phyloP scores from a whole-genome alignment of 2,888 invertebrate genomes.

The Willowsia nigromaculata region DNA sequence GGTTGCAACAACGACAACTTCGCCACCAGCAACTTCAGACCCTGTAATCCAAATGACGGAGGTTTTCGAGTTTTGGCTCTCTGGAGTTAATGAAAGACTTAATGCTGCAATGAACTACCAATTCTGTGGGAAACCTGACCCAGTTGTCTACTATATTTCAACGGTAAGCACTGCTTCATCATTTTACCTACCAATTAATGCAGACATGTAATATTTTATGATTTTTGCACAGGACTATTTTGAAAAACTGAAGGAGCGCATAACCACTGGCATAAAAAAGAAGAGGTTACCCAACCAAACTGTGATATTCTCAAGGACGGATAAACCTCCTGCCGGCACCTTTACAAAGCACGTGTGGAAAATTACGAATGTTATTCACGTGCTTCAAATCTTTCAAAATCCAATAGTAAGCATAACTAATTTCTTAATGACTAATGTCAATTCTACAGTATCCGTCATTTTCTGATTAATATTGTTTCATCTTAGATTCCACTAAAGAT shows the following conservation, averaged over 20 bases:
- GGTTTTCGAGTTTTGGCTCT: conserved; percentile 86
- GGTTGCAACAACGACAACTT: background rate
- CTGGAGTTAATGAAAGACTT: conserved; percentile 88
- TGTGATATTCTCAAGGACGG: conserved; percentile 83
- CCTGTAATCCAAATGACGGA: conserved; percentile 79
- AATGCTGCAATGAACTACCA: conserved; percentile 88
- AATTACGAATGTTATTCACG: conserved; percentile 86
- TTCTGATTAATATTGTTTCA: conserved; percentile 36
- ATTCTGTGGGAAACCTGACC: conserved; percentile 85
- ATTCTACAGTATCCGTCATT: background rate
- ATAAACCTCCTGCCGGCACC: conserved; percentile 85
- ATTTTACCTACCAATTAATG: background rate
- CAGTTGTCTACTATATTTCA: conserved; percentile 86
- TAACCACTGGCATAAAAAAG: conserved; percentile 85
- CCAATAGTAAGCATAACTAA: conserved; percentile 81
- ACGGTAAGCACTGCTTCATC: conserved; percentile 81
- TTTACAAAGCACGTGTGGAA: conserved; percentile 87
- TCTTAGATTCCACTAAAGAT: conserved; percentile 84
- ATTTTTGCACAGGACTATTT: conserved; percentile 84
- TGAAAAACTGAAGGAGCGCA: conserved; percentile 86
- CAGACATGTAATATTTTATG: background rate
- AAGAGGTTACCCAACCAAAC: conserved; percentile 85
- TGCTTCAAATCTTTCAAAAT: conserved; percentile 88
- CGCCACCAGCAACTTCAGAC: background rate
- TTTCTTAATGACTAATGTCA: background rate